Base-by-base conservation (phyloP, 2,113 vertebrate species). In the Formicarius rufipectus region DNA sequence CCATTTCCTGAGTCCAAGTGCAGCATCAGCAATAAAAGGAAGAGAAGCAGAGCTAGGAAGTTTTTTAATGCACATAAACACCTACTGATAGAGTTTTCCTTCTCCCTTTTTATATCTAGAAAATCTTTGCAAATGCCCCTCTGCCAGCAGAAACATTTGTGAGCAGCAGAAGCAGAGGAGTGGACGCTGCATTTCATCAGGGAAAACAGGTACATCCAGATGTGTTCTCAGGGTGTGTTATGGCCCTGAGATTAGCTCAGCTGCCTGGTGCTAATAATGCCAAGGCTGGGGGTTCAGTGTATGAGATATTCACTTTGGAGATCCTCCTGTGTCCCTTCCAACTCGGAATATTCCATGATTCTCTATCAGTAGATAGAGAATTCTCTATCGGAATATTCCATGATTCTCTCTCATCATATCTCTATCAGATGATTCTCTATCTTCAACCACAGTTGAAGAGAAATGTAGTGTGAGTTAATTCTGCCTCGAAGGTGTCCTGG, bases 121-220 rank as follows among this genome's bases (percentile, higher is more conserved):
- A 97, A 98, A 97, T 79, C 96, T 90, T 37, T 95, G 95, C 63
- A 97, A 44, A 86, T 97, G 98, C 45, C 93, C 97, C 1, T 72
- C 91, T 56, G 89, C 84, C 10, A 96, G 93, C 22, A 97, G 95
- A 37, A 92, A 55, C 39, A 8, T 68, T 4, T 66, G 49, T 56
- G 96, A 97, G 35, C 92, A 92, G 24, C 92, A 95, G 81, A 96
- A 96, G 31, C 84, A 95, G 84, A 97, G 96, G 37, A 86, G 60
- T 0, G 40, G 52, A 13, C 10, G 2, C 12, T 62, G 52, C 71
- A 19, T 82, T 67, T 64, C 40, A 1, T 49, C 95, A 6, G 44
- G 37, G 4, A 97, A 97, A 50, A 69, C 95, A 95, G 97, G 97
- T 95, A 96, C 19, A 49, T 33, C 59, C 76, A 7, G 84, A 69